Evolutionary conservation across 30 jellyfish, hydroid and myxozoan species (phyloP), one percentile per base, ranked within the genome.

Genomic region (Hydractinia echinata): DNA sequence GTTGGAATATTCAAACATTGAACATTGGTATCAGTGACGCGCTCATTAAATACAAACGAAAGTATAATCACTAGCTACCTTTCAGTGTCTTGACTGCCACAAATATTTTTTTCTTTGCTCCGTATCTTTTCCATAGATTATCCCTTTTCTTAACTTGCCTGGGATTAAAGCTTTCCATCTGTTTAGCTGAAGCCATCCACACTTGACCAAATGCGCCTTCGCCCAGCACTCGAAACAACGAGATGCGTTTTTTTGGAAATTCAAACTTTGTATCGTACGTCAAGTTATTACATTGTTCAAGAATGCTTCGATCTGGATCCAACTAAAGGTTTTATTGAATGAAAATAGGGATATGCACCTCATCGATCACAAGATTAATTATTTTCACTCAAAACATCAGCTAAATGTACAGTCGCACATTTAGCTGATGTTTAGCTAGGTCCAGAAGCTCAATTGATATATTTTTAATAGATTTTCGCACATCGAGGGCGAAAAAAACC

Each of bases 1-100:
- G 44, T 30, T 30, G 44, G 44, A 0, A 30, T 30, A 30, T 30
- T 30, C 2, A 1, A 30, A 30, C 44, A 30, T 30, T 30, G 44
- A 30, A 30, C 1, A 30, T 30, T 30, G 2, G 44, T 30, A 30
- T 30, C 44, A 1, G 2, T 30, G 44, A 30, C 44, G 44, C 44
- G 1, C 44, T 30, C 2, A 30, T 30, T 0, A n/a, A 30, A 2
- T 30, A 30, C 44, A 30, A 30, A 30, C 1, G 2, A 30, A 30
- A 0, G 44, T 30, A 30, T 30, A 30, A 30, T 30, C 44, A n/a
- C n/a, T n/a, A n/a, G 2, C 44, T 0, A 71, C 81, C 81, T 76
- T 76, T 76, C 0, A 76, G 48, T 48, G 84, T 20, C 48, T 76
- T 76, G 0, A 76, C 84, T 13, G 84, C 84, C 1, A 76, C 84